phyloP scores from a whole-genome alignment of 1,140 invertebrate species.

The Plutomurus gul region DNA sequence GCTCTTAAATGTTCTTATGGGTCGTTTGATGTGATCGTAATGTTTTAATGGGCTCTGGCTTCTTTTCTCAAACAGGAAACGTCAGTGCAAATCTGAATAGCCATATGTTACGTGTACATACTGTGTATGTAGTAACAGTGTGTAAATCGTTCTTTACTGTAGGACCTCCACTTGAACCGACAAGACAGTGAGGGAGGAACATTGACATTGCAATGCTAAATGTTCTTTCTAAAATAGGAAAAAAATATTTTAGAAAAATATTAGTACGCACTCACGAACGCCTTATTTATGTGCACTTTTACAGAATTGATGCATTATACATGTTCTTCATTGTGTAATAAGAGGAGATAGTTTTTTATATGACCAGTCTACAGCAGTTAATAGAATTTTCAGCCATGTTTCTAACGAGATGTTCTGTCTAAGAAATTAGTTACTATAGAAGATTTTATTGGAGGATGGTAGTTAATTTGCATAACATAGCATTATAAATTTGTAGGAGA shows the following conservation, averaged over 20 bases:
- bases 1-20: constrained; percentile 41
- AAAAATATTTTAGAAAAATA: no score
- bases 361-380: no score
- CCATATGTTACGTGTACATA: background rate
- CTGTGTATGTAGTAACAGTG: no score
- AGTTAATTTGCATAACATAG: constrained; percentile 23
- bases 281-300: no score
- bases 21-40: constrained; percentile 40
- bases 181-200: no score
- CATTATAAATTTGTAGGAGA: constrained; percentile 22
- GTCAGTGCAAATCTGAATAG: background rate
- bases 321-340: no score
- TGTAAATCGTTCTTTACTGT: no score
- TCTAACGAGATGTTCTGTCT: background rate
- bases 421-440: background rate
- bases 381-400: background rate
- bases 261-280: no score
- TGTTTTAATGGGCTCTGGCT: constrained; percentile 38
- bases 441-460: background rate
- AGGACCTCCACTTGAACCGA: no score
- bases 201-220: no score
- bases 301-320: background rate
- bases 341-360: no score
- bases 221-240: no score
- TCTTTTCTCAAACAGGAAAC: constrained; percentile 15